These are phyloP conservation scores for Ormyrus labotus DNA, from an alignment of 2,888 invertebrate species.

Conservation along the genomic window DNA sequence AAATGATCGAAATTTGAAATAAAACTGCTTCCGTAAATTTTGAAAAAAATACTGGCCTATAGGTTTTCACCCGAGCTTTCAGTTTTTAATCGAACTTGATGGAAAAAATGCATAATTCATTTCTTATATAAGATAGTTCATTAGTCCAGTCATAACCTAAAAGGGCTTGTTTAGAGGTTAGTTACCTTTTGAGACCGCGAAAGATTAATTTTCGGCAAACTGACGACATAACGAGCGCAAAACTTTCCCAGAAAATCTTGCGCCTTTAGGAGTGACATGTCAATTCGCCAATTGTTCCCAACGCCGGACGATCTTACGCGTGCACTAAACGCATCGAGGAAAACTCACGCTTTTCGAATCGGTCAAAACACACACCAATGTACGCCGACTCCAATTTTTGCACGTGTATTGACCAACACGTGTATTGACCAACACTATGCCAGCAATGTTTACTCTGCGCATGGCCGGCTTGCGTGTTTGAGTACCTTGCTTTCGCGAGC, in stretches of 20 bases:
- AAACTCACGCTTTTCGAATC: slow-evolving; percentile 40
- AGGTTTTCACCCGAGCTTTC: background rate
- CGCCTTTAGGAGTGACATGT: slow-evolving; percentile 66
- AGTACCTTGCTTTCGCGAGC: background rate
- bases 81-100: background rate
- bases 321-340: slow-evolving; percentile 14
- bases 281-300: slow-evolving; percentile 10
- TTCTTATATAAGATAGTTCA: slow-evolving; percentile 45
- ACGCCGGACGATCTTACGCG: slow-evolving; percentile 12
- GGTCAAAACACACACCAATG: slow-evolving; percentile 17
- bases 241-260: slow-evolving; percentile 67
- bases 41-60: slow-evolving; percentile 7
- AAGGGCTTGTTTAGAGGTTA: slow-evolving; percentile 44
- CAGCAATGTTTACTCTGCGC: slow-evolving; percentile 25
- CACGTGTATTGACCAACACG: slow-evolving; percentile 12
- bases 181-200: slow-evolving; percentile 85
- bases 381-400: background rate
- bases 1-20: background rate
- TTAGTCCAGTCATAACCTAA: slow-evolving; percentile 57
- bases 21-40: background rate
- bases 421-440: slow-evolving; percentile 29
- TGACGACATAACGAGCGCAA: slow-evolving; percentile 65
- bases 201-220: slow-evolving; percentile 76
- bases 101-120: slow-evolving; percentile 23
- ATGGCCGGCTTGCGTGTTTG: background rate